Evolutionary conservation across 2,113 vertebrate genomes (phyloP).

Genomic region (Scomber scombrus): DNA sequence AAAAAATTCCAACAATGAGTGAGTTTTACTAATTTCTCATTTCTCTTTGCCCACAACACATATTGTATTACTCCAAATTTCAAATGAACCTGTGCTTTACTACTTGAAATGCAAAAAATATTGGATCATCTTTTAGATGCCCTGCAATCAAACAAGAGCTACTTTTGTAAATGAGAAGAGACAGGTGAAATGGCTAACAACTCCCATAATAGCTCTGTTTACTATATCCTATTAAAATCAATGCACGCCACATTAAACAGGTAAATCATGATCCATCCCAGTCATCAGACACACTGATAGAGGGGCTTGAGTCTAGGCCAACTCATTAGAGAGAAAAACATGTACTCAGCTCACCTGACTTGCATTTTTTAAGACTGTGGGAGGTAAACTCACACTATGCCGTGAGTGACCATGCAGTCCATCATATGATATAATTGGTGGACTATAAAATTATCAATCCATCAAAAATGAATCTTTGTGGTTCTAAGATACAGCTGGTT

Average conservation of each 20-base stretch:
- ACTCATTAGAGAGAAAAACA: background rate
- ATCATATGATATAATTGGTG: background rate
- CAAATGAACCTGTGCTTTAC: background rate
- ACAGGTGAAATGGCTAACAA: background rate
- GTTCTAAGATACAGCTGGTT: background rate
- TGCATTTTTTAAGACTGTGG: background rate
- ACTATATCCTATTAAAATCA: background rate
- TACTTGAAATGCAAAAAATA: background rate
- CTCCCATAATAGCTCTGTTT: background rate
- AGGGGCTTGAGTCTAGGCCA: background rate
- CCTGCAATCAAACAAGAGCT: no score
- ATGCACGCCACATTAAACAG: background rate
- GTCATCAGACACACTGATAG: background rate
- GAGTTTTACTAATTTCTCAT: background rate
- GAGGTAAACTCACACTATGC: background rate
- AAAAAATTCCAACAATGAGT: background rate
- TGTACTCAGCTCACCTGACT: no score
- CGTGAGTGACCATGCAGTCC: no score
- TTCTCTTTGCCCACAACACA: background rate
- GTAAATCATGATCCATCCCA: no score
- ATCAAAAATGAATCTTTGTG: constrained; percentile 1
- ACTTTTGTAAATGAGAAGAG: background rate
- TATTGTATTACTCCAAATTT: background rate
- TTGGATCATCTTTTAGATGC: background rate
- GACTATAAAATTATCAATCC: background rate